These are phyloP conservation scores for Acrocephalus kingi DNA, from an alignment of 2,113 vertebrate species.

Conservation along the genomic window DNA sequence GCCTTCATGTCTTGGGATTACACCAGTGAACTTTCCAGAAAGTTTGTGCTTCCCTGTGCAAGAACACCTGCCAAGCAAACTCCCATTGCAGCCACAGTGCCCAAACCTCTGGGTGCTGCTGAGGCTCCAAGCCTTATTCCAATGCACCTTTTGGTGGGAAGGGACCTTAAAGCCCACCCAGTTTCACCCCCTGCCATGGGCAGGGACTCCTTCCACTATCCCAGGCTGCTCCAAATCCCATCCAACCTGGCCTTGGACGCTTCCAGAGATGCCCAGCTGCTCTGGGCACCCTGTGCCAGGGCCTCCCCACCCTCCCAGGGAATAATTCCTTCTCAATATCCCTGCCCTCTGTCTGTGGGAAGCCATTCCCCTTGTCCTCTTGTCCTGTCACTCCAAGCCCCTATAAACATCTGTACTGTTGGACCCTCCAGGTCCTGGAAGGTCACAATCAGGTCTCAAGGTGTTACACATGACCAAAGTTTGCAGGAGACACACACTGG, in stretches of 20 bases:
- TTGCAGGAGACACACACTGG: background rate
- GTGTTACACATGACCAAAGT: background rate
- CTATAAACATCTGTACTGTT: background rate
- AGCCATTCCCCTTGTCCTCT: background rate
- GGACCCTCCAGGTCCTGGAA: background rate
- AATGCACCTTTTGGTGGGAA: background rate
- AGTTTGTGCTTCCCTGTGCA: background rate
- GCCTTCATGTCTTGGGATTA: background rate
- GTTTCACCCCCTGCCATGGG: background rate
- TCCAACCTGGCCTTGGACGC: background rate
- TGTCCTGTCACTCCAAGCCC: background rate
- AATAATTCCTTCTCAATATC: background rate
- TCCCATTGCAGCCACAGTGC: background rate
- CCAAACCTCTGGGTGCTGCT: background rate
- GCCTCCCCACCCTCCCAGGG: accelerated
- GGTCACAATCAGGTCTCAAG: background rate
- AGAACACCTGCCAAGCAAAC: background rate
- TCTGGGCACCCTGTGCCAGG: background rate
- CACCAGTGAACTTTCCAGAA: background rate
- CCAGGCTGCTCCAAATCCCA: accelerated
- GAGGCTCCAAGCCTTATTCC: background rate
- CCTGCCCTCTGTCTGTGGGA: background rate
- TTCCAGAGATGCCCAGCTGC: background rate
- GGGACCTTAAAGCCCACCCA: background rate
- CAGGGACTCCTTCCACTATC: background rate